Conservation (phyloP, 2,797 vertebrate species). For the Botia almorhae region DNA sequence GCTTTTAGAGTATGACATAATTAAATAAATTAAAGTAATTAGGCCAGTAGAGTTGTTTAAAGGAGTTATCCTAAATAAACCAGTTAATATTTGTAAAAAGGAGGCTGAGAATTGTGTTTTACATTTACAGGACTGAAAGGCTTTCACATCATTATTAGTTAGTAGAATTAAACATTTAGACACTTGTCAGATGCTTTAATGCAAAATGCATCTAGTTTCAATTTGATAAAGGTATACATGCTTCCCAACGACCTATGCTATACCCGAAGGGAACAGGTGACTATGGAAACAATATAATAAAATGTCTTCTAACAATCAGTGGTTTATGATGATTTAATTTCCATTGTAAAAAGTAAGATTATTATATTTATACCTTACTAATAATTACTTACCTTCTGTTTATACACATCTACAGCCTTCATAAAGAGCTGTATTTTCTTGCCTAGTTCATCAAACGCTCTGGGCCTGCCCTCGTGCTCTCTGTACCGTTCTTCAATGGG, state of each 20-base stretch:
- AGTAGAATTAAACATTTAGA: not conserved
- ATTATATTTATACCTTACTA: not conserved
- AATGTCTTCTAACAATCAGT: no score
- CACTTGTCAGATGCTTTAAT: not conserved
- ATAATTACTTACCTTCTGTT: slow-evolving; percentile 83
- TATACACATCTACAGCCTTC: slow-evolving; percentile 90
- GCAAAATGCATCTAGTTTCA: not conserved
- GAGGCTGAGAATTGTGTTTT: not conserved
- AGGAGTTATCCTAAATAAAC: slow-evolving; percentile 25
- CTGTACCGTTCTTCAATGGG: slow-evolving; percentile 89
- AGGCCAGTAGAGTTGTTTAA: slow-evolving; percentile 41
- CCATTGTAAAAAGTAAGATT: no score
- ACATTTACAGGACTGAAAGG: not conserved
- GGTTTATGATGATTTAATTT: no score
- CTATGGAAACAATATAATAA: no score
- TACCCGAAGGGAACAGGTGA: no score
- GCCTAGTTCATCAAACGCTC: slow-evolving; percentile 90
- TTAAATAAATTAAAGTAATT: slow-evolving; percentile 37
- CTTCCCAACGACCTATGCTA: no score
- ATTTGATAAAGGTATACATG: not conserved
- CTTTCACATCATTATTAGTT: not conserved
- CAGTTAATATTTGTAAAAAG: slow-evolving; percentile 21
- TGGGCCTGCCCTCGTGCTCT: slow-evolving; percentile 91
- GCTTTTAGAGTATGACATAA: slow-evolving; percentile 23
- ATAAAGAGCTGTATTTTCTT: slow-evolving; percentile 91